Evolutionary conservation across 2,797 vertebrate genomes (phyloP).

Genomic region (Pseudocheirus occidentalis): DNA sequence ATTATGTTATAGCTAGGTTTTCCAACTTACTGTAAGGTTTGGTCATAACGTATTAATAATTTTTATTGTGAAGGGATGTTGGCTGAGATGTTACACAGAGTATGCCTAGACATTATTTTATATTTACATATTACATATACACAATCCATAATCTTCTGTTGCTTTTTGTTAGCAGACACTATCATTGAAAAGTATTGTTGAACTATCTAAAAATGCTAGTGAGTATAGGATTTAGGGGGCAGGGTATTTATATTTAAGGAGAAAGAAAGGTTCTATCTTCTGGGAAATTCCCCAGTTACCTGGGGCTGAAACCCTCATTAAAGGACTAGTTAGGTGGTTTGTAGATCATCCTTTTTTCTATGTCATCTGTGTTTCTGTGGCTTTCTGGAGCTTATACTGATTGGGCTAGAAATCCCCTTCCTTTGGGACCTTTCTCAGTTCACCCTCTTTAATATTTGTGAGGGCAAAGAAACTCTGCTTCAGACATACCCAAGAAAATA

Average conservation of each 20-base stretch:
- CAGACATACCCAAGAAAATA: not conserved
- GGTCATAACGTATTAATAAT: not conserved
- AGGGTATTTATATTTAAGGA: not conserved
- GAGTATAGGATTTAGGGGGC: too few species aligned
- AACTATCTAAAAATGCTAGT: not conserved
- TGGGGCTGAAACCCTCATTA: not conserved
- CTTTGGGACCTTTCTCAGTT: not conserved
- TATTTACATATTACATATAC: not conserved
- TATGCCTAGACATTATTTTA: not conserved
- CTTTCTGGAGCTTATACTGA: not conserved
- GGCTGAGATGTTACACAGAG: not conserved
- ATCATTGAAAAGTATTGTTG: not conserved
- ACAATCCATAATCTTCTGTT: not conserved
- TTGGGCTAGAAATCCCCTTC: not conserved
- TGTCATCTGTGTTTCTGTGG: not conserved
- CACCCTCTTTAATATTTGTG: not conserved
- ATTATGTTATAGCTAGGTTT: not conserved
- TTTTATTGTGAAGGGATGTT: not conserved
- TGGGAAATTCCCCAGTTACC: not conserved
- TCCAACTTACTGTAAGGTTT: not conserved
- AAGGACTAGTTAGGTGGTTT: not conserved
- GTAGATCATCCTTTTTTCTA: not conserved
- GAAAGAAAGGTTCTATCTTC: not conserved
- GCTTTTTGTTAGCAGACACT: not conserved
- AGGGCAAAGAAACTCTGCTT: not conserved